Conservation (phyloP, 2,113 vertebrate species). For the Baryphthengus martii region DNA sequence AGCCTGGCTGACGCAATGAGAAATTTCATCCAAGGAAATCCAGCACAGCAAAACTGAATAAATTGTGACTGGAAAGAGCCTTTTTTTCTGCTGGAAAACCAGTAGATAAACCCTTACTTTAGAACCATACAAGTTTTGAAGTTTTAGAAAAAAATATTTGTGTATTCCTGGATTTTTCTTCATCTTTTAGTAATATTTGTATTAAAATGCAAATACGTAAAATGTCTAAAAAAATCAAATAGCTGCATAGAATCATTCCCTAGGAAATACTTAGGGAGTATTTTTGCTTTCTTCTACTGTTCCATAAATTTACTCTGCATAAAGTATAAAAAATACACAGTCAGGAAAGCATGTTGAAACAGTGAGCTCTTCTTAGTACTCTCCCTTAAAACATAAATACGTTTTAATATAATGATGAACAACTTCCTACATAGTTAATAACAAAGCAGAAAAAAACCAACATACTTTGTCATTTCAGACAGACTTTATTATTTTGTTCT, state of each 20-base stretch:
- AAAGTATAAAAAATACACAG: not conserved
- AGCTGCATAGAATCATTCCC: not conserved
- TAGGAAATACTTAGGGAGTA: not conserved
- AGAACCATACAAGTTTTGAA: not conserved
- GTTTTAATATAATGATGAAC: not conserved
- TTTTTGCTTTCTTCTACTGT: not conserved
- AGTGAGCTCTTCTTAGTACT: not conserved
- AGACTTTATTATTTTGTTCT: slow-evolving; percentile 19
- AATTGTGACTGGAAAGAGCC: not conserved
- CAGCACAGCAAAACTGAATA: not conserved
- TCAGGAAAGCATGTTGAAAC: not conserved
- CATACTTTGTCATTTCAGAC: not conserved
- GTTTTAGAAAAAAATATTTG: not conserved
- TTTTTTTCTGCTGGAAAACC: not conserved
- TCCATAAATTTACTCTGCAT: not conserved
- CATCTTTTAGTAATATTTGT: not conserved
- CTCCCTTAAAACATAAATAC: not conserved
- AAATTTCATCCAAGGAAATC: not conserved
- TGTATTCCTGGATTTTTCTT: not conserved
- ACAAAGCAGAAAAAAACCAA: not conserved
- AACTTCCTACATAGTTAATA: not conserved
- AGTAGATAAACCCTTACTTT: not conserved
- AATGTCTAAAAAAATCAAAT: not conserved
- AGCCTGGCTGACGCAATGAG: not conserved
- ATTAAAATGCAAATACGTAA: not conserved